These are phyloP conservation scores for Phasianus colchicus DNA, from an alignment of 2,113 vertebrate species.

Conservation along the genomic window DNA sequence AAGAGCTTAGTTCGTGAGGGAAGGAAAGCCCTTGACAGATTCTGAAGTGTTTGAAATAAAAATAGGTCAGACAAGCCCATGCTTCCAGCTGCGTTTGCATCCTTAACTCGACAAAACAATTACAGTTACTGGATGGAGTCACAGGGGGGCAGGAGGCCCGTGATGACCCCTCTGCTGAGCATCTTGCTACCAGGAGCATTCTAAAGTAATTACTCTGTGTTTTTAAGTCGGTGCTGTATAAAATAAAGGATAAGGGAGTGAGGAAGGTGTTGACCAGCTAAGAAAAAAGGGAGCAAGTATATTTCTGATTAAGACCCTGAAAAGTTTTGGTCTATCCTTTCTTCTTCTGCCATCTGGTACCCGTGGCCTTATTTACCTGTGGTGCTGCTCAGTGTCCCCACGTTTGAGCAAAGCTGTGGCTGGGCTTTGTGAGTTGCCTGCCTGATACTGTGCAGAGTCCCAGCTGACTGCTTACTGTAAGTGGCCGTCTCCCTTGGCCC, in stretches of 20 bases:
- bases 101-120: not conserved
- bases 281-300: not conserved
- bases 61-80: slow-evolving; percentile 27
- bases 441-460: not conserved
- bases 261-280: not conserved
- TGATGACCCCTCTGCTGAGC: not conserved
- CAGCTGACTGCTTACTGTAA: not conserved
- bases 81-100: slow-evolving; percentile 21
- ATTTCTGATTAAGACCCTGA: not conserved
- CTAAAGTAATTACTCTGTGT: not conserved
- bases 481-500: not conserved
- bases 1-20: not conserved
- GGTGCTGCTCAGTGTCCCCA: not conserved
- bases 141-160: not conserved
- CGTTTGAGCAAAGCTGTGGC: fast-evolving
- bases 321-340: not conserved
- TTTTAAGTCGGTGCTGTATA: not conserved
- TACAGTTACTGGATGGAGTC: not conserved
- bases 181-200: not conserved
- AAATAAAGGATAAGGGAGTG: not conserved
- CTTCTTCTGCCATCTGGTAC: not conserved
- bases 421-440: not conserved
- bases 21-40: slow-evolving; percentile 2
- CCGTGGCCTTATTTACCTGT: not conserved
- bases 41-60: slow-evolving; percentile 27